Percentiles rank a stretch among this genome's conserved stretches.
Conservation (phyloP, 2,888 invertebrate genomes). For the Nasonovia ribisnigri region DNA sequence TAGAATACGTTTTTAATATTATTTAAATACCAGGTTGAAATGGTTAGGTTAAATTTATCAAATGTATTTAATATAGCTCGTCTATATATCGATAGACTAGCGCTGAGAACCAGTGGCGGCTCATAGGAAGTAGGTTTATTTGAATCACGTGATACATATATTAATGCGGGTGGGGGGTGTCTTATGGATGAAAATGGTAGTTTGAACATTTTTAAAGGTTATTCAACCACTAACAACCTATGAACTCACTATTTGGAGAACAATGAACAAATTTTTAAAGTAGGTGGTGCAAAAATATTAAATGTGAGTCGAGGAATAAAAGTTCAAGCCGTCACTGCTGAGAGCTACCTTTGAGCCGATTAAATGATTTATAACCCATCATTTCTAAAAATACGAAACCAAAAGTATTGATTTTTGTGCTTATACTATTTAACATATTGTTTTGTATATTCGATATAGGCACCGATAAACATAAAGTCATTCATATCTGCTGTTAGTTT, state of each 20-base stretch:
- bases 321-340: too few relatives aligned
- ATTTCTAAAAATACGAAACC: not conserved
- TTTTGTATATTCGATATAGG: not conserved
- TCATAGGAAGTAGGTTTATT: too few relatives aligned
- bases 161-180: too few relatives aligned
- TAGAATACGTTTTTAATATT: not conserved
- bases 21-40: too few relatives aligned
- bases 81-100: not conserved
- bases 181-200: too few relatives aligned
- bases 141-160: too few relatives aligned
- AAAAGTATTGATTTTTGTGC: not conserved
- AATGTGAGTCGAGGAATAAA: too few relatives aligned
- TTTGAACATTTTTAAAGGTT: too few relatives aligned
- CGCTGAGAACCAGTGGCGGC: too few relatives aligned
- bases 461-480: slow-evolving; percentile 82
- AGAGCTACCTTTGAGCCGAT: not conserved
- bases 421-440: not conserved
- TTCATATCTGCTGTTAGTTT: slow-evolving; percentile 93
- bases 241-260: not conserved
- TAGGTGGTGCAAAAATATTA: too few relatives aligned
- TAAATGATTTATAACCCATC: not conserved
- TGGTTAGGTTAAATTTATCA: not conserved
- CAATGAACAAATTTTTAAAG: too few relatives aligned
- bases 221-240: too few relatives aligned
- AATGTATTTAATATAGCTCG: not conserved